These are phyloP conservation scores for Lepidochitona cinerea DNA, from an alignment of 2,888 invertebrate genomes.

Conservation along the genomic window DNA sequence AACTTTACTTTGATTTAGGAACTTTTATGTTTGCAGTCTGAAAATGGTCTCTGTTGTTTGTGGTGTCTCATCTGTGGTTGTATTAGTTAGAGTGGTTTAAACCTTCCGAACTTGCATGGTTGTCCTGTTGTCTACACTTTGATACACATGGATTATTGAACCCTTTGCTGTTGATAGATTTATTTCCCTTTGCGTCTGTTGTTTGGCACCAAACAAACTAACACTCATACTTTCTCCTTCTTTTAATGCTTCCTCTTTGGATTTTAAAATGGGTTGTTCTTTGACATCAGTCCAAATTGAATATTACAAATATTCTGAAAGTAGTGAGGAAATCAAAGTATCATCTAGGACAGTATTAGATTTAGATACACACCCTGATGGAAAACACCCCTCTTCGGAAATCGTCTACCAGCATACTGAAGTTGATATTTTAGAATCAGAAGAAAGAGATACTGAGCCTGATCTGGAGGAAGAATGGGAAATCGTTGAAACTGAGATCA, in stretches of 20 bases:
- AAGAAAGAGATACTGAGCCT: conserved; percentile 29
- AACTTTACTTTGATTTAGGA: no score
- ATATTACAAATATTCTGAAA: conserved; percentile 9
- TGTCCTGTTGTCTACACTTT: no score
- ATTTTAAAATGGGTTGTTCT: conserved; percentile 33
- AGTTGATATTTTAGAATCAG: conserved; percentile 21
- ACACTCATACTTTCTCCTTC: conserved; percentile 23
- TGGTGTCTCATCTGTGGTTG: no score
- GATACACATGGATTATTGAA: no score
- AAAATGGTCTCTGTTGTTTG: no score
- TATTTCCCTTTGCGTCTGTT: no score
- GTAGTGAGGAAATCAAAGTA: neutral
- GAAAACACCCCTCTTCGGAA: neutral
- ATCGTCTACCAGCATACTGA: conserved; percentile 15
- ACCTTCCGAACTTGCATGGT: no score
- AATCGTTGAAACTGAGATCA: conserved; percentile 33
- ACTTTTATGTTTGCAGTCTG: no score
- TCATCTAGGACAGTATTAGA: conserved; percentile 6
- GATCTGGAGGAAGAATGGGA: conserved; percentile 48
- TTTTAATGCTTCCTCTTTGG: conserved; percentile 40
- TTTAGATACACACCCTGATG: neutral
- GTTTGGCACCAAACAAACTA: conserved; percentile 13
- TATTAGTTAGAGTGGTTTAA: no score
- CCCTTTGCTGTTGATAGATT: no score
- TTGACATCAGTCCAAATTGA: conserved; percentile 25